Conservation (phyloP, 2,888 invertebrate genomes). For the Andrena haemorrhoa region DNA sequence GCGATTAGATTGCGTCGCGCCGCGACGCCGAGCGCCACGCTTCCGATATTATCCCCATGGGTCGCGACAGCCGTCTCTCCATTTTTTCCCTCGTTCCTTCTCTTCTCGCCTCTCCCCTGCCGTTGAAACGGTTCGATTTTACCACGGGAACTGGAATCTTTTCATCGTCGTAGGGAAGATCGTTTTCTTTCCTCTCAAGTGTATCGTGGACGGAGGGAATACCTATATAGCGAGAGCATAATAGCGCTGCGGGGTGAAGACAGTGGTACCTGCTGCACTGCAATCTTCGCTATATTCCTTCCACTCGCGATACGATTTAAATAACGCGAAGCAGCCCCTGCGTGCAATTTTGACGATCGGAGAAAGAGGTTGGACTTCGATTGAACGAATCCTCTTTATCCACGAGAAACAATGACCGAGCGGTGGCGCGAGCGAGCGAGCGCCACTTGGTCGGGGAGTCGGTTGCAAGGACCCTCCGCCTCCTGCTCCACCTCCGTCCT, state of each 20-base stretch:
- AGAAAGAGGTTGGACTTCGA: not conserved
- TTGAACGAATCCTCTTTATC: constrained; percentile 2
- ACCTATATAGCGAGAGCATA: too few relatives aligned
- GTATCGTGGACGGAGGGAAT: too few relatives aligned
- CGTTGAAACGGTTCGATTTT: constrained; percentile 1
- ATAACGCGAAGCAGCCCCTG: not conserved
- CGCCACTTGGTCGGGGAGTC: constrained; percentile 49
- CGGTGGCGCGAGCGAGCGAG: not conserved
- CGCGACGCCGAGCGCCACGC: constrained; percentile 65
- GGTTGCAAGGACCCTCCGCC: constrained; percentile 65
- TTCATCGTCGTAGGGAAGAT: not conserved
- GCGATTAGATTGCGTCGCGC: constrained; percentile 79
- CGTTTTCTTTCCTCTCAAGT: too few relatives aligned
- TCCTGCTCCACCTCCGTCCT: constrained; percentile 60
- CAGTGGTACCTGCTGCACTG: too few relatives aligned
- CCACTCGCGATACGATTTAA: not conserved
- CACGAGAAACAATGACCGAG: constrained; percentile 36
- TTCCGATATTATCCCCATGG: not conserved
- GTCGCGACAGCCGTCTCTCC: not conserved
- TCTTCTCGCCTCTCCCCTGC: not conserved
- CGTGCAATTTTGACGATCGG: not conserved
- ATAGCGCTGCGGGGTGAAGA: too few relatives aligned
- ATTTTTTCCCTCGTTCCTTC: not conserved
- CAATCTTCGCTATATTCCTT: too few relatives aligned
- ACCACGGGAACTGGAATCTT: not conserved